Conservation (phyloP, 2,113 vertebrate genomes). For the Muntiacus muntjak region DNA sequence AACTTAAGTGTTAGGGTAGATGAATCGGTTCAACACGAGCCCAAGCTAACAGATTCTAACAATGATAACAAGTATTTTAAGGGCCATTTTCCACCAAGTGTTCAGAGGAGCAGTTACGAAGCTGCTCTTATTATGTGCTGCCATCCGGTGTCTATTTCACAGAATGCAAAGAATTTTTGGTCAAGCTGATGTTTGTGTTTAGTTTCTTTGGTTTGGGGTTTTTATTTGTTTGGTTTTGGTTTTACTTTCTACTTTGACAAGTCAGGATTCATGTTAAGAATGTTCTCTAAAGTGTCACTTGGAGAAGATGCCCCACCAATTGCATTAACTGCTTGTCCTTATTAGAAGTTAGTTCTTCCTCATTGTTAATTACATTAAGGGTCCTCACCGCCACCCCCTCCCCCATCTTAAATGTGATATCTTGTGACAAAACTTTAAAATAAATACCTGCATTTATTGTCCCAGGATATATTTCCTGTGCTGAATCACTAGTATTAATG, state of each 20-base stretch:
- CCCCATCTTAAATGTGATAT: background rate
- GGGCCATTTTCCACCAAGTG: background rate
- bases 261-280: background rate
- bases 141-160: constrained; percentile 79
- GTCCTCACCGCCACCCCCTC: rapidly evolving
- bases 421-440: background rate
- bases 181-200: background rate
- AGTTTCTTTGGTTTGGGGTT: background rate
- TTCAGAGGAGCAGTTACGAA: background rate
- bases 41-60: background rate
- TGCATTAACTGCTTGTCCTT: background rate
- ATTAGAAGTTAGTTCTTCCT: background rate
- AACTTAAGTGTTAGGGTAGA: background rate
- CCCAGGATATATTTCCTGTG: background rate
- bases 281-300: background rate
- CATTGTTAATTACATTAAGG: background rate
- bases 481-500: background rate
- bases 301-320: background rate
- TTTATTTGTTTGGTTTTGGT: background rate
- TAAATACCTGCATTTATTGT: background rate
- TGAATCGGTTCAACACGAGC: background rate
- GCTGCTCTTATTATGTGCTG: constrained; percentile 80
- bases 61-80: background rate
- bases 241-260: background rate
- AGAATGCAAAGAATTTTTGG: constrained; percentile 74